These are phyloP conservation scores for Carassius gibelio DNA, from an alignment of 2,113 vertebrate genomes.

Conservation along the genomic window DNA sequence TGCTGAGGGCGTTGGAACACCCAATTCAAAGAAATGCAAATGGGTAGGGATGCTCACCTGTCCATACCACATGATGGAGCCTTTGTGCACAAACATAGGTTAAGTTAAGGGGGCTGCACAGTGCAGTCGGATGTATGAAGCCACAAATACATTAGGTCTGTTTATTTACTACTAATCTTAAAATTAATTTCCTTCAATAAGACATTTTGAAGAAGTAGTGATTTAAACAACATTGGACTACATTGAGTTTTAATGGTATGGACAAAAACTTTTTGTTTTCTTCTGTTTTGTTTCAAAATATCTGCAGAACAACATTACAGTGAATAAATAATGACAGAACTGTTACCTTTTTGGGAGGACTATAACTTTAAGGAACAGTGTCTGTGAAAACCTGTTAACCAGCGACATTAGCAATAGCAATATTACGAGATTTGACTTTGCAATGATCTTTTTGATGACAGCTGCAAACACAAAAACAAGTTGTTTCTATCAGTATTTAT, in stretches of 20 bases:
- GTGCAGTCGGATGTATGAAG: not conserved
- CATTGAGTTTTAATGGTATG: too few species aligned
- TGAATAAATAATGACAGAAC: too few species aligned
- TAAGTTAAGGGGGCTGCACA: not conserved
- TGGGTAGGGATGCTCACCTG: not conserved
- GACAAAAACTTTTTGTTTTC: too few species aligned
- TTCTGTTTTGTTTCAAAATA: too few species aligned
- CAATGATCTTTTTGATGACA: not conserved
- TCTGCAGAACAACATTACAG: too few species aligned
- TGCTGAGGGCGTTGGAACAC: constrained; percentile 69
- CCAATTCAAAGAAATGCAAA: constrained; percentile 59
- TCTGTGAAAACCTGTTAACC: too few species aligned
- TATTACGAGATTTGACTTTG: too few species aligned
- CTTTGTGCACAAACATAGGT: not conserved
- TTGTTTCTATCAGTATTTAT: not conserved
- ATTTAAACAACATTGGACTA: not conserved
- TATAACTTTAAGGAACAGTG: too few species aligned
- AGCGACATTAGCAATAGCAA: too few species aligned
- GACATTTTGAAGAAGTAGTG: not conserved
- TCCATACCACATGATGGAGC: not conserved
- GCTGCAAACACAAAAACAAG: not conserved
- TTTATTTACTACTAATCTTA: too few species aligned
- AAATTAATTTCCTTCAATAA: not conserved
- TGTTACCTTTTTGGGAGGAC: too few species aligned
- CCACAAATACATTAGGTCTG: not conserved